Evolutionary conservation across 2,113 vertebrate species (phyloP).

Genomic region (Camelus dromedarius): DNA sequence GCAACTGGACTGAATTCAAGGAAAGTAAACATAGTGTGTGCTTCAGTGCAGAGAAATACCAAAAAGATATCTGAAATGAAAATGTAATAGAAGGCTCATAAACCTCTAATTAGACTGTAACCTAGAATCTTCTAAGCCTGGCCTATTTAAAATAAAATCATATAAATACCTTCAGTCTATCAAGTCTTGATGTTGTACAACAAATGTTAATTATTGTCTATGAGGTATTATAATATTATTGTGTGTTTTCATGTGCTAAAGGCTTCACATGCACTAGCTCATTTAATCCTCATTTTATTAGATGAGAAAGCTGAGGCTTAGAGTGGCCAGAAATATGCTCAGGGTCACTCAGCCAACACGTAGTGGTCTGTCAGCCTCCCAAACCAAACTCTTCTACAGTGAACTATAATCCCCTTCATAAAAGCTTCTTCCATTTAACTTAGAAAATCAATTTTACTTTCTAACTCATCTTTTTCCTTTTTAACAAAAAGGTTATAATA

Average conservation of each 20-base stretch:
- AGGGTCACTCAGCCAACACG: not conserved
- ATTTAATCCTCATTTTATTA: not conserved
- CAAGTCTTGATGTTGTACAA: not conserved
- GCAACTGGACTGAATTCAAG: not conserved
- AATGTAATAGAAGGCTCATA: not conserved
- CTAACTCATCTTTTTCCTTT: not conserved
- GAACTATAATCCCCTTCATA: not conserved
- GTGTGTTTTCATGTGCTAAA: not conserved
- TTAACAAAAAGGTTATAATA: not conserved
- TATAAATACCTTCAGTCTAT: not conserved
- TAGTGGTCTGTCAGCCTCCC: not conserved
- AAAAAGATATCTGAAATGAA: not conserved
- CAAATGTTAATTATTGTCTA: not conserved
- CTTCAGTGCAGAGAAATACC: not conserved
- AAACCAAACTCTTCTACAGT: not conserved
- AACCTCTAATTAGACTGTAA: not conserved
- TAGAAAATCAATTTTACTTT: conserved; percentile 4
- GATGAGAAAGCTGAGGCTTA: not conserved
- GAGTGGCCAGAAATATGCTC: not conserved
- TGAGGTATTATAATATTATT: not conserved
- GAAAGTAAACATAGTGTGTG: not conserved
- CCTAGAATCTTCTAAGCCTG: not conserved
- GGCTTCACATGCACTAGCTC: not conserved
- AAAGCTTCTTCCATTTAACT: not conserved
- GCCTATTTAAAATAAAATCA: not conserved